These are phyloP conservation scores for Lacerta viridis DNA, from an alignment of 2,797 vertebrate species.

Conservation along the genomic window DNA sequence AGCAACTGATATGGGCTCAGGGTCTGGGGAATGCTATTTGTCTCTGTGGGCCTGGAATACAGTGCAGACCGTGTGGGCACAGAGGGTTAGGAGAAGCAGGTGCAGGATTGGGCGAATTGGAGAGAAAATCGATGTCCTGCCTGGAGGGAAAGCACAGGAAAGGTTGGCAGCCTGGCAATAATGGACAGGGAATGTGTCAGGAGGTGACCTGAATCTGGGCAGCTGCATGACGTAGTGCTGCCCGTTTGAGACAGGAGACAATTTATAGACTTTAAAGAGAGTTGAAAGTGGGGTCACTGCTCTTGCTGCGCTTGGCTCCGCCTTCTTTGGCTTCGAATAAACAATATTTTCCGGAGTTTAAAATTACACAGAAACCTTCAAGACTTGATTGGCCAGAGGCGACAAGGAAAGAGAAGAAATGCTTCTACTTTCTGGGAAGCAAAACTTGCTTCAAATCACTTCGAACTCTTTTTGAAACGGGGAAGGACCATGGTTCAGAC, in stretches of 20 bases:
- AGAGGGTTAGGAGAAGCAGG: background rate
- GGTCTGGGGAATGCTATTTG: background rate
- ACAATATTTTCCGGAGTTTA: background rate
- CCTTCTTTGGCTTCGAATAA: too few species aligned
- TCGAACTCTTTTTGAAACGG: background rate
- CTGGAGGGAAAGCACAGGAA: background rate
- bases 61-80: too few species aligned
- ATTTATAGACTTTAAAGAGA: background rate
- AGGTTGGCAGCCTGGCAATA: background rate
- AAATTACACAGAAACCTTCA: background rate
- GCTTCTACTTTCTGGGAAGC: background rate
- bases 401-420: background rate
- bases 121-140: background rate
- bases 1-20: too few species aligned
- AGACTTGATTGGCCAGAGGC: background rate
- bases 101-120: background rate
- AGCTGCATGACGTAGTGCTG: background rate
- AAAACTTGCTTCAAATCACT: background rate
- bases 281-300: background rate
- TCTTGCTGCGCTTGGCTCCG: background rate
- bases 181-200: background rate
- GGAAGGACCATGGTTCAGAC: too few species aligned
- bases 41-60: background rate
- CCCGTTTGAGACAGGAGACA: background rate
- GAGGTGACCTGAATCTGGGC: constrained; percentile 24